Conservation (phyloP, 2,797 vertebrate genomes). For the Petrocephalus schoutedeni region DNA sequence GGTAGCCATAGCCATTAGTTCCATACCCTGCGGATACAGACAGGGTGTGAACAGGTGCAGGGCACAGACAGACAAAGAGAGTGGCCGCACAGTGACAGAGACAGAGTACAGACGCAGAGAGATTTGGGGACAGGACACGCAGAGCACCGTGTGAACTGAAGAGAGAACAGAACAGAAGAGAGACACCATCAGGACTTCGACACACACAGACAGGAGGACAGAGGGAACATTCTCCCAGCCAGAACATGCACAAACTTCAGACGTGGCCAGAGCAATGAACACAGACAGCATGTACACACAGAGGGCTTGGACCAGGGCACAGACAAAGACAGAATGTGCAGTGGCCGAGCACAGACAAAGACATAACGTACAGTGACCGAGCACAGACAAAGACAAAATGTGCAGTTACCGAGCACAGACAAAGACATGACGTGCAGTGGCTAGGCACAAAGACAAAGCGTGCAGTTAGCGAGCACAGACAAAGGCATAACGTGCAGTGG, state of each 20-base stretch:
- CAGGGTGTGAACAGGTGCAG: neutral
- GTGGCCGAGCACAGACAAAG: no score
- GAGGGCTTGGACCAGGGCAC: no score
- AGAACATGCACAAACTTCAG: neutral
- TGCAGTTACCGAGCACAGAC: neutral
- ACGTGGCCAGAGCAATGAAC: neutral
- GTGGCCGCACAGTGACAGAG: neutral
- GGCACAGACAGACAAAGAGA: neutral
- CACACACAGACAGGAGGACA: slow-evolving; percentile 21
- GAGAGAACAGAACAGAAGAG: neutral
- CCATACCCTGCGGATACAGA: slow-evolving; percentile 14
- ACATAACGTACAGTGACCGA: neutral
- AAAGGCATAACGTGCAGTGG: neutral
- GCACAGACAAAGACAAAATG: neutral
- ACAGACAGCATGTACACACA: neutral
- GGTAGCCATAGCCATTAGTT: slow-evolving; percentile 1
- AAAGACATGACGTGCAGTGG: neutral
- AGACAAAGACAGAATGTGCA: no score
- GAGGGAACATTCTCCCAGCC: neutral
- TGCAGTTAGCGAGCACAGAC: no score
- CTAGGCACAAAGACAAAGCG: neutral
- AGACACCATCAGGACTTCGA: neutral
- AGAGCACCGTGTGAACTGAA: neutral
- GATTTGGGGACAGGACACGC: neutral
- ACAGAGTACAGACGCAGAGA: neutral